A percentile compares a stretch with the other conserved stretches of the same genome.
Evolutionary conservation across 2,888 invertebrate genomes (phyloP).

Genomic region (Gymnoscelis rufifasciata): DNA sequence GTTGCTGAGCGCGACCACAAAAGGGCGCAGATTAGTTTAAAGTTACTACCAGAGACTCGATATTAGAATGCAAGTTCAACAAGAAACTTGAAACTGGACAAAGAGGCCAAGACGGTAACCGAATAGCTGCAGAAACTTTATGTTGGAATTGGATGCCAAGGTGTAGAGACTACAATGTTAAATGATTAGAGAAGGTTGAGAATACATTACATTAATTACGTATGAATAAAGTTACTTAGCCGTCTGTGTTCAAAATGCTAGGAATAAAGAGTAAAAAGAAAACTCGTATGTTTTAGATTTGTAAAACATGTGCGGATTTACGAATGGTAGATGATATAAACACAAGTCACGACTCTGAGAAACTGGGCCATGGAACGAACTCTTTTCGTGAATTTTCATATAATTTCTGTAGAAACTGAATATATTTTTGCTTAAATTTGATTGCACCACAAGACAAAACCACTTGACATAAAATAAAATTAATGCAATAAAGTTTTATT

Average conservation of each 20-base stretch:
- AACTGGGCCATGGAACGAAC: constrained; percentile 37
- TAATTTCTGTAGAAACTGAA: constrained; percentile 5
- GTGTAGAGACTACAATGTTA: neutral
- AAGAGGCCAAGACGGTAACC: constrained; percentile 22
- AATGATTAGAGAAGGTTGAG: constrained; percentile 5
- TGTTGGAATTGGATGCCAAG: constrained; percentile 11
- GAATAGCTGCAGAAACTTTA: constrained; percentile 18
- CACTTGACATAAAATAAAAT: constrained; percentile 13
- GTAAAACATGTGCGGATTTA: constrained; percentile 26
- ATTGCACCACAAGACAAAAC: neutral
- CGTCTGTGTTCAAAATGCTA: neutral
- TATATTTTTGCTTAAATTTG: constrained; percentile 6
- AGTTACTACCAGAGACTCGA: constrained; percentile 26
- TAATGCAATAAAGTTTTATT: constrained; percentile 3
- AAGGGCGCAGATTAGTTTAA: too few species aligned
- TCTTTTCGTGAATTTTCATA: constrained; percentile 20
- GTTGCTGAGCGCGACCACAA: constrained; percentile 33
- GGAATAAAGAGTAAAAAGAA: neutral
- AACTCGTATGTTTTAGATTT: neutral
- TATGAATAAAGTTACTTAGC: neutral
- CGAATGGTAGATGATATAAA: constrained; percentile 34
- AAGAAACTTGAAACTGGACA: constrained; percentile 32
- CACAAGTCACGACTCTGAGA: constrained; percentile 31
- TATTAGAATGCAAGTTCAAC: constrained; percentile 40
- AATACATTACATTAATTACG: constrained; percentile 20